Evolutionary conservation across 2,797 vertebrate genomes (phyloP).

Genomic region (Decapterus maruadsi): DNA sequence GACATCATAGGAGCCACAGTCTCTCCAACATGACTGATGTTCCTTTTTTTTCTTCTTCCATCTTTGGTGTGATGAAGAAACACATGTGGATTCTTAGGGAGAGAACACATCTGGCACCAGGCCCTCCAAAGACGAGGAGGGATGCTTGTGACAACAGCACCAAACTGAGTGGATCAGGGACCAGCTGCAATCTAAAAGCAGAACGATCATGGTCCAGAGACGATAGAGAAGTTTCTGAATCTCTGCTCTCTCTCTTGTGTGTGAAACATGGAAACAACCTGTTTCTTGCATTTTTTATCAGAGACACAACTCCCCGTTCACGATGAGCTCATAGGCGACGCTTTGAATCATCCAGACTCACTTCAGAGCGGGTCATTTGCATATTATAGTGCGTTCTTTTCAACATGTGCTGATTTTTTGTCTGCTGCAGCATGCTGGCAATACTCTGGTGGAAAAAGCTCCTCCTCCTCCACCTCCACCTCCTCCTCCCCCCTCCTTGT

Average conservation of each 20-base stretch:
- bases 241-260: no score
- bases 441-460: conserved; percentile 51
- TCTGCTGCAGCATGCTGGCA: conserved; percentile 68
- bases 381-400: conserved; percentile 28
- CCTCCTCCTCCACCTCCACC: conserved; percentile 22
- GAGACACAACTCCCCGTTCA: conserved; percentile 18
- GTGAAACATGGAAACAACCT: background rate
- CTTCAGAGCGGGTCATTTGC: conserved; percentile 26
- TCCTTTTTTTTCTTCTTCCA: no score
- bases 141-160: no score
- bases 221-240: background rate
- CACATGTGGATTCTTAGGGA: background rate
- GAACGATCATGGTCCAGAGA: background rate
- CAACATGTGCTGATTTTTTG: conserved; percentile 39
- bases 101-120: background rate
- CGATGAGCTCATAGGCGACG: background rate
- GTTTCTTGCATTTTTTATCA: background rate
- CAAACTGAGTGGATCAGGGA: no score
- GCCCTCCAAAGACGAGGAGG: no score
- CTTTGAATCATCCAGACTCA: conserved; percentile 6
- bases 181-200: background rate
- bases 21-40: no score
- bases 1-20: no score
- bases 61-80: no score
- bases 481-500: conserved; percentile 22